Evolutionary conservation across 2,113 vertebrate species (phyloP).

Genomic region (Marmota monax): DNA sequence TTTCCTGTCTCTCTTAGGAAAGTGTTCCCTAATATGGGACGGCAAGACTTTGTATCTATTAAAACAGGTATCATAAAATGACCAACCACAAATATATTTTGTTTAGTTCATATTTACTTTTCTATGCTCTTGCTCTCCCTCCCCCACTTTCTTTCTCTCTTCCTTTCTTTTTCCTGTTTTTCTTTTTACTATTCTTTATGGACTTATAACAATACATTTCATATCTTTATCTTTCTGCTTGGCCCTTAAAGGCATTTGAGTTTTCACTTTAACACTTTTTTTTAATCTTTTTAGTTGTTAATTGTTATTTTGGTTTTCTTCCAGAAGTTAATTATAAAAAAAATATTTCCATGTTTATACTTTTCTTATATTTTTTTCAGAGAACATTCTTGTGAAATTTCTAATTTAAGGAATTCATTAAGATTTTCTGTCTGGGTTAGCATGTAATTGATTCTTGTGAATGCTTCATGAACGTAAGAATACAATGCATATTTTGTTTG

Average conservation of each 20-base stretch:
- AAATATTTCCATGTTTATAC: neutral
- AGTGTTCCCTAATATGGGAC: neutral
- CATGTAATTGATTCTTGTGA: neutral
- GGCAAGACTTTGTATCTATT: neutral
- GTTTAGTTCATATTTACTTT: neutral
- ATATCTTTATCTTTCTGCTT: neutral
- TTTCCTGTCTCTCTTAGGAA: neutral
- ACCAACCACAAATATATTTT: neutral
- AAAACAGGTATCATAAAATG: neutral
- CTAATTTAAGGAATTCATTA: neutral
- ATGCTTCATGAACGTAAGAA: neutral
- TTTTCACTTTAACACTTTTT: neutral
- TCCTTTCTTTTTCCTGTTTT: neutral
- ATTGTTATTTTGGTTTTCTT: neutral
- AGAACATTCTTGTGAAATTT: neutral
- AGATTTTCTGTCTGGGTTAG: slow-evolving; percentile 11
- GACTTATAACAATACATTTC: neutral
- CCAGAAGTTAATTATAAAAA: neutral
- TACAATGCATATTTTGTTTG: neutral
- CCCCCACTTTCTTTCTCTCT: neutral
- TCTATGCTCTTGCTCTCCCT: neutral
- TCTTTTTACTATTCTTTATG: neutral
- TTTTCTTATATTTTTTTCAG: neutral
- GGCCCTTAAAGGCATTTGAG: neutral
- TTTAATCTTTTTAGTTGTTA: neutral